phyloP scores from a whole-genome alignment of 2,888 invertebrate species.

The Microdon myrmicae region DNA sequence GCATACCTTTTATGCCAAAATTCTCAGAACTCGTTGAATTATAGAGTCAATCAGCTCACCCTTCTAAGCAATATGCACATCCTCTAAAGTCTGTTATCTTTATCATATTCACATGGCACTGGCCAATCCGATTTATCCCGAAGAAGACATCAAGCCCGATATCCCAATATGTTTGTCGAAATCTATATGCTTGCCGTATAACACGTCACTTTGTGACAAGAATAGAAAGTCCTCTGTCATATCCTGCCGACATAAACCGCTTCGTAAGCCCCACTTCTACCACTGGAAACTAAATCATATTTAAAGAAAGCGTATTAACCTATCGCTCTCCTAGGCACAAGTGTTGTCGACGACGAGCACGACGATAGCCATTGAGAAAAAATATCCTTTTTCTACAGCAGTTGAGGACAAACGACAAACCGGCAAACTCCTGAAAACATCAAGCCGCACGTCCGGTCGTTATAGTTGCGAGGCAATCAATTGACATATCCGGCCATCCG shows the following conservation, averaged over 20 bases:
- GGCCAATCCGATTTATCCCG: no score
- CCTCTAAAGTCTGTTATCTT: no score
- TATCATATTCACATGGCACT: no score
- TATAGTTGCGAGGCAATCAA: slow-evolving; percentile 39
- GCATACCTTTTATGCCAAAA: no score
- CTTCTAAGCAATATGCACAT: no score
- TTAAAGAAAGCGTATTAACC: slow-evolving; percentile 45
- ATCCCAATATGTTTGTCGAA: no score
- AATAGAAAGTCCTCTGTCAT: slow-evolving; percentile 30
- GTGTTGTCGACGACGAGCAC: slow-evolving; percentile 35
- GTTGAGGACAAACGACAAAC: slow-evolving; percentile 39
- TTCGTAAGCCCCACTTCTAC: neutral
- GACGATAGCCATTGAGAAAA: neutral
- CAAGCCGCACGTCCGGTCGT: slow-evolving; percentile 44
- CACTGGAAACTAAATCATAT: slow-evolving; percentile 39
- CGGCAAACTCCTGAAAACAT: slow-evolving; percentile 37
- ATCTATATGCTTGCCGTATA: no score
- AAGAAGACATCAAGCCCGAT: no score
- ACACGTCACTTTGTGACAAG: no score
- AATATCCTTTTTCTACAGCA: slow-evolving; percentile 18
- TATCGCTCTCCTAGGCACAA: slow-evolving; percentile 45
- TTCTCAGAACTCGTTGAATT: no score
- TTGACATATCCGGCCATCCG: slow-evolving; percentile 32
- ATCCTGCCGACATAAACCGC: slow-evolving; percentile 11
- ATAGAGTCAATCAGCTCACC: no score